Evolutionary conservation across 92 coral and sea anemone genomes (phyloP).

Genomic region (Bergia sp.): DNA sequence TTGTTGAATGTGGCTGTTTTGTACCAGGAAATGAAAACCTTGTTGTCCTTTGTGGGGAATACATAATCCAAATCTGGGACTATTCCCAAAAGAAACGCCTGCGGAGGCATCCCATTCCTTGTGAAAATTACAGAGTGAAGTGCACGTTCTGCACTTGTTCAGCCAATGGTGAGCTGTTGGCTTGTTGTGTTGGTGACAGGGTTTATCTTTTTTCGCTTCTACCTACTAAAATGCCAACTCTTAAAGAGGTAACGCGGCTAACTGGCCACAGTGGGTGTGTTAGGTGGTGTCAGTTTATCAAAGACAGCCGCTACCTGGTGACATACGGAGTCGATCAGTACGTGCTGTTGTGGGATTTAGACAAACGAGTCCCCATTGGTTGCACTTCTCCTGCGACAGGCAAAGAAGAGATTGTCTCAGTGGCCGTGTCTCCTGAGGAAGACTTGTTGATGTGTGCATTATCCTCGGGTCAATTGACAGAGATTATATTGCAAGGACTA

Average conservation of each 20-base stretch:
- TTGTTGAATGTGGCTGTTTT: constrained; percentile 23
- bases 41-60: constrained; percentile 11
- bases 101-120: not conserved
- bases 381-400: not conserved
- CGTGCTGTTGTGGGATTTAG: constrained; percentile 49
- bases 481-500: not conserved
- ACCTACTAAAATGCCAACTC: not conserved
- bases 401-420: not conserved
- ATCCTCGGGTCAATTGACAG: not conserved
- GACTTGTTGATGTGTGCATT: not conserved
- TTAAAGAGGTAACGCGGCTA: not conserved
- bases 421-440: constrained; percentile 11
- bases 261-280: constrained; percentile 52
- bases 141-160: constrained; percentile 1
- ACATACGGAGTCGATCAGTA: constrained; percentile 21
- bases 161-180: constrained; percentile 4
- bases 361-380: constrained; percentile 30
- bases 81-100: not conserved
- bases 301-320: constrained; percentile 51
- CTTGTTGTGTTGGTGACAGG: constrained; percentile 7
- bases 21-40: not conserved
- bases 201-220: not conserved
- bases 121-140: not conserved
- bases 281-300: constrained; percentile 50
- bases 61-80: constrained; percentile 16